A percentile compares a stretch with the other conserved stretches of the same genome.
These are phyloP conservation scores for Entomobrya multifasciata DNA, from an alignment of 2,888 invertebrate genomes.

Conservation along the genomic window DNA sequence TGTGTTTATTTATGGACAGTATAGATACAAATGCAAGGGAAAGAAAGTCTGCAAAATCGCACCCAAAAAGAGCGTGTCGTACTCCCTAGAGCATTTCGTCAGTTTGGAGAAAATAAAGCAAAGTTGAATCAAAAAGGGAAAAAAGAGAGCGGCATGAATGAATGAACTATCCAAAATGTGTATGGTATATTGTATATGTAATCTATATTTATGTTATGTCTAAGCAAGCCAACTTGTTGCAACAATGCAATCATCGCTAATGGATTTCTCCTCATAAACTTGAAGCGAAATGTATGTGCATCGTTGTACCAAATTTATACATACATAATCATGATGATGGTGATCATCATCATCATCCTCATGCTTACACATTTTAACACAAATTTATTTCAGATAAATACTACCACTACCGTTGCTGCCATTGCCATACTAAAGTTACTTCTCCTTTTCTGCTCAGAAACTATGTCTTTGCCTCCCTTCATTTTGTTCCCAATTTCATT, in stretches of 20 bases:
- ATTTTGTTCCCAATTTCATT: not conserved
- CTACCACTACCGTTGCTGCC: not conserved
- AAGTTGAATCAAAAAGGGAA: slow-evolving; percentile 36
- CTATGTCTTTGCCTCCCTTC: not conserved
- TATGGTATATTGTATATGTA: not conserved
- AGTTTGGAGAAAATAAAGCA: slow-evolving; percentile 49
- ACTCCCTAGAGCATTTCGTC: slow-evolving; percentile 61
- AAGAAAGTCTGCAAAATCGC: slow-evolving; percentile 51
- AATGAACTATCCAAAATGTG: slow-evolving; percentile 44
- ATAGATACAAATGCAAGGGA: not conserved
- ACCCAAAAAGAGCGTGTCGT: slow-evolving; percentile 37
- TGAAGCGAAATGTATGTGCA: slow-evolving; percentile 50
- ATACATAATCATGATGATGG: slow-evolving; percentile 33
- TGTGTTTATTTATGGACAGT: not conserved
- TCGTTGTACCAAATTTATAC: slow-evolving; percentile 29
- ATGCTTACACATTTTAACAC: slow-evolving; percentile 18
- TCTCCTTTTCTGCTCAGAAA: not conserved
- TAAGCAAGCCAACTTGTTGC: slow-evolving; percentile 71
- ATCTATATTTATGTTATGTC: slow-evolving; percentile 1
- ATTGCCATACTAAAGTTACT: not conserved
- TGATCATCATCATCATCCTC: too few species aligned
- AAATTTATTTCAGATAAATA: not conserved
- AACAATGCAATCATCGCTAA: slow-evolving; percentile 74
- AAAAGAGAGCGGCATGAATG: not conserved
- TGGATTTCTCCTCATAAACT: slow-evolving; percentile 72